These are phyloP conservation scores for Drosophila villosipedis DNA, from an alignment of 2,888 invertebrate genomes.

Conservation along the genomic window DNA sequence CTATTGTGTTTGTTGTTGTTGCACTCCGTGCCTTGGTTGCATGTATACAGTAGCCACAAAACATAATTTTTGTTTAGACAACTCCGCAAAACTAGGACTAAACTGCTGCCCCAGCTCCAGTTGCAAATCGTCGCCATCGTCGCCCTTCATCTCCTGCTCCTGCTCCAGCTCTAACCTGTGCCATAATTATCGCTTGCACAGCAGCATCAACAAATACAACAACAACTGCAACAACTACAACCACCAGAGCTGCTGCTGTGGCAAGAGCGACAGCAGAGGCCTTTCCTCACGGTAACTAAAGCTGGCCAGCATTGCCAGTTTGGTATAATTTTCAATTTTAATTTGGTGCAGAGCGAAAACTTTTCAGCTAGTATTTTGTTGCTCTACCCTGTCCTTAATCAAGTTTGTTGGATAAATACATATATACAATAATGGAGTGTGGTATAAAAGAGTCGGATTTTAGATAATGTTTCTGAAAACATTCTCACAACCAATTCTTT, in stretches of 20 bases:
- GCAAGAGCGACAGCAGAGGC: conserved; percentile 6
- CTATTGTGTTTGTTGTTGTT: conserved; percentile 39
- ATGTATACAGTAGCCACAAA: conserved; percentile 77
- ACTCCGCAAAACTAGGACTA: conserved; percentile 53
- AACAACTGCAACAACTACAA: background rate
- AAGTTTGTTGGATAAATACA: background rate
- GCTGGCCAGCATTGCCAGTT: conserved; percentile 39
- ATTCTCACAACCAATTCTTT: background rate
- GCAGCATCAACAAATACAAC: conserved; percentile 9
- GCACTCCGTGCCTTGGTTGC: conserved; percentile 67
- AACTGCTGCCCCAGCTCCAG: conserved; percentile 27
- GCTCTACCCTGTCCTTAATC: background rate
- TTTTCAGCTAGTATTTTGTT: background rate
- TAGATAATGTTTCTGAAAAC: background rate
- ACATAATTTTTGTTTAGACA: conserved; percentile 78
- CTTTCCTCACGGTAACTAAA: conserved; percentile 38
- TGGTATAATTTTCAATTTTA: conserved; percentile 41
- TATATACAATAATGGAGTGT: background rate
- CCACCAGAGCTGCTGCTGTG: background rate
- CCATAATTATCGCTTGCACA: conserved; percentile 50
- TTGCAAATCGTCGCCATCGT: background rate
- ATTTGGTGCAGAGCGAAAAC: conserved; percentile 4
- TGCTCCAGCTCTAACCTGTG: conserved; percentile 13
- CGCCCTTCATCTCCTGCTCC: background rate
- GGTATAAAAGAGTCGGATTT: background rate